Percentiles rank a stretch among this genome's conserved stretches.
These are phyloP conservation scores for Malurus melanocephalus DNA, from an alignment of 2,113 vertebrate species.

Conservation along the genomic window DNA sequence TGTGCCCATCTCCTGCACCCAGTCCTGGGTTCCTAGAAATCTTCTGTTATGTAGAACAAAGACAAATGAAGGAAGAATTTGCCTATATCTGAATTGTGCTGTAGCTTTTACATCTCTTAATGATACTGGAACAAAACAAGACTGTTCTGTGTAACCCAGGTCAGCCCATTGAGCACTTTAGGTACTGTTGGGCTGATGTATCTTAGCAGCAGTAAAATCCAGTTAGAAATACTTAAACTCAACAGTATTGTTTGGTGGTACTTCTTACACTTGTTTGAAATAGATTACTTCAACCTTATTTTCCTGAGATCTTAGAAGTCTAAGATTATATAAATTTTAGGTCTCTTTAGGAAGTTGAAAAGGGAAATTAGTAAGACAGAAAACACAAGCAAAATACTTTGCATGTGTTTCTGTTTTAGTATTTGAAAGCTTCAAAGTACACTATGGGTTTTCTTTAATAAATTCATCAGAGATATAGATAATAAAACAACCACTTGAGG, in stretches of 20 bases:
- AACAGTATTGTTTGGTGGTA: neutral
- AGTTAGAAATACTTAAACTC: neutral
- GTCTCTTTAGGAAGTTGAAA: neutral
- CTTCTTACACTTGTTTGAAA: neutral
- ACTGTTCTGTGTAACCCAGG: neutral
- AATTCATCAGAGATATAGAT: neutral
- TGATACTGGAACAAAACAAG: neutral
- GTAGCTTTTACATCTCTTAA: neutral
- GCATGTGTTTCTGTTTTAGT: neutral
- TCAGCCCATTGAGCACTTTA: neutral
- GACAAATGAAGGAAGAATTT: neutral
- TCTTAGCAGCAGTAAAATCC: neutral
- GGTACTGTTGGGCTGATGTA: neutral
- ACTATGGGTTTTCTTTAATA: neutral
- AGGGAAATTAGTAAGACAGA: neutral
- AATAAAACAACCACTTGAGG: neutral
- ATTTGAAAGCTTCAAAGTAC: neutral
- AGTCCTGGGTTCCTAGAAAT: neutral
- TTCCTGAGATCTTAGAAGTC: neutral
- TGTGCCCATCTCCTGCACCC: neutral
- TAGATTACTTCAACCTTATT: neutral
- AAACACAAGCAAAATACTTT: neutral
- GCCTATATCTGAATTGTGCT: neutral
- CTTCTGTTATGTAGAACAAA: neutral
- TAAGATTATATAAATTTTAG: neutral